Conservation (phyloP, 2,113 vertebrate genomes). For the Callocephalon fimbriatum region DNA sequence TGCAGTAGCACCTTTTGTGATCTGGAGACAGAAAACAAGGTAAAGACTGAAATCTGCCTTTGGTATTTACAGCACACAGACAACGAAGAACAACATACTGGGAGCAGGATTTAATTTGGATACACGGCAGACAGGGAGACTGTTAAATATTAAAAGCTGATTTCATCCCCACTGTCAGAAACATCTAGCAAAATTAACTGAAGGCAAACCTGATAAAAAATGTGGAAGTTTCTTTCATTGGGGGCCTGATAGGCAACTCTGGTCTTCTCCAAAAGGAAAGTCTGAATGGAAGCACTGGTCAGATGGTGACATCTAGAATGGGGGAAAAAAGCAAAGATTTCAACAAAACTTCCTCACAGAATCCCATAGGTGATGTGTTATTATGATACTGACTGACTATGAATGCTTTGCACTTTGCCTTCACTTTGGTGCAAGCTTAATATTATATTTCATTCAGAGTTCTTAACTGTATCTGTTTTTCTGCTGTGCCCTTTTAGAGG, state of each 20-base stretch:
- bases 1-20: slow-evolving; percentile 88
- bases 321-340: neutral
- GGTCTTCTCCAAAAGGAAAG: slow-evolving; percentile 95
- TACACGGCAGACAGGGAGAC: neutral
- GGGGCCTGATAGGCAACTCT: slow-evolving; percentile 88
- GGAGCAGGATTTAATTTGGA: neutral
- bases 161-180: neutral
- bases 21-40: slow-evolving; percentile 75
- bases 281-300: slow-evolving; percentile 91
- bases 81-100: neutral
- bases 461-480: neutral
- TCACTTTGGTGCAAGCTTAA: neutral
- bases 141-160: neutral
- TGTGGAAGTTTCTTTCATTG: slow-evolving; percentile 95
- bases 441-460: neutral
- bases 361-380: neutral
- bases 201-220: slow-evolving; percentile 92
- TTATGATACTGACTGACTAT: neutral
- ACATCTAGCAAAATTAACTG: neutral
- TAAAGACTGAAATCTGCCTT: neutral
- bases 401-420: neutral
- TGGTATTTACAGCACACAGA: neutral
- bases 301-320: slow-evolving; percentile 86
- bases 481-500: neutral
- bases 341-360: neutral